Evolutionary conservation across 2,113 vertebrate species (phyloP).

Genomic region (Fulmarus glacialis): DNA sequence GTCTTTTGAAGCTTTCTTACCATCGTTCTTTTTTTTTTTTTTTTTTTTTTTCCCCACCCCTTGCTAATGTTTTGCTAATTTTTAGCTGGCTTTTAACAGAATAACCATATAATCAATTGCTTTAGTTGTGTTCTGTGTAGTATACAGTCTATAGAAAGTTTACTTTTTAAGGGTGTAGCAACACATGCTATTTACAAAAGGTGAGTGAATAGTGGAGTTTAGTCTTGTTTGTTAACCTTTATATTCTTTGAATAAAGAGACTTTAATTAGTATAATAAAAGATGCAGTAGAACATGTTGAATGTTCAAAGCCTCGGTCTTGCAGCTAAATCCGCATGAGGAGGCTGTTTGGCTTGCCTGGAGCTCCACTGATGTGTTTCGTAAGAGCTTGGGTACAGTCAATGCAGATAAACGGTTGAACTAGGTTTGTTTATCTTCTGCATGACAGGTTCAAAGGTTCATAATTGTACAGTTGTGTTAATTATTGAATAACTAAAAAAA

Average conservation of each 20-base stretch:
- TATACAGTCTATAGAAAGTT: not conserved
- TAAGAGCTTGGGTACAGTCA: slow-evolving; percentile 5
- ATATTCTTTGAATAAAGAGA: not conserved
- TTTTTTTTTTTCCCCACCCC: not conserved
- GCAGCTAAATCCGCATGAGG: not conserved
- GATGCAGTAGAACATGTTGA: not conserved
- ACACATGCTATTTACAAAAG: not conserved
- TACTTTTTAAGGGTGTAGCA: not conserved
- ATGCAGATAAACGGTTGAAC: not conserved
- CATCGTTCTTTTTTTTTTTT: not conserved
- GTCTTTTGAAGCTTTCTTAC: not conserved
- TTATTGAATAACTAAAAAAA: slow-evolving; percentile 12
- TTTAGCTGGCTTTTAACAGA: not conserved
- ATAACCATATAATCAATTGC: not conserved
- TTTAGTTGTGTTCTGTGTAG: not conserved
- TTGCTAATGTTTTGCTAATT: not conserved
- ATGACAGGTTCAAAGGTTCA: not conserved
- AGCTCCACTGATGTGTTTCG: not conserved
- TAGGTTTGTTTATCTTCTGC: slow-evolving; percentile 48
- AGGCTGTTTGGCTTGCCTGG: not conserved
- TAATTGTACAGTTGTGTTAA: not conserved
- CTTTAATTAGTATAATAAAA: not conserved
- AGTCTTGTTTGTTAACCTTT: not conserved
- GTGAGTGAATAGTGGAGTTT: not conserved
- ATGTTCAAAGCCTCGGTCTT: not conserved